Conservation (phyloP, 2,113 vertebrate species). For the Coptodon bakossiorum region DNA sequence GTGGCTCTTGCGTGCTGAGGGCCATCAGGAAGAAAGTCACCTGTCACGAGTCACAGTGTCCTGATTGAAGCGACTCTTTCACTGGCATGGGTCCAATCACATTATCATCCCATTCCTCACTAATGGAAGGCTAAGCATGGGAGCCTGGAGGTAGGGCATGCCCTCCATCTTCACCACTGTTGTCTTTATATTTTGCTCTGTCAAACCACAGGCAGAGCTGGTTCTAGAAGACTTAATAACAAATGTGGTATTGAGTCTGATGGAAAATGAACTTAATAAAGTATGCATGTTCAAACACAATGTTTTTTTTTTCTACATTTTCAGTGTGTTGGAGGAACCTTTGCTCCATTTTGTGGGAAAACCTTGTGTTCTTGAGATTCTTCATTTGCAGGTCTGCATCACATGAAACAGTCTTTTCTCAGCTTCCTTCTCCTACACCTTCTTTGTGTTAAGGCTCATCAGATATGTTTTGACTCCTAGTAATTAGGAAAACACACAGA, state of each 20-base stretch:
- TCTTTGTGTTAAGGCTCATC: constrained; percentile 85
- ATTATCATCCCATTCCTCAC: constrained; percentile 72
- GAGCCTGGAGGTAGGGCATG: constrained; percentile 74
- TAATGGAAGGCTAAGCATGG: constrained; percentile 67
- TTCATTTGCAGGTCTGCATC: constrained; percentile 90
- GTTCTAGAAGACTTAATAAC: constrained; percentile 56
- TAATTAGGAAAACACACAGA: not conserved
- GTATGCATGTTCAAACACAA: not conserved
- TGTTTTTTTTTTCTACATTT: not conserved
- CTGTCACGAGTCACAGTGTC: constrained; percentile 76
- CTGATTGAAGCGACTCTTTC: constrained; percentile 60
- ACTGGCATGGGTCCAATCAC: constrained; percentile 88
- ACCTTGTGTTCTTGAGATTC: constrained; percentile 59
- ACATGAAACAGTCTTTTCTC: constrained; percentile 88
- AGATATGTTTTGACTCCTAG: constrained; percentile 88
- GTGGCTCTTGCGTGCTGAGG: too few species aligned
- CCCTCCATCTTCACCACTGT: constrained; percentile 60
- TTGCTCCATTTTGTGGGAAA: constrained; percentile 82
- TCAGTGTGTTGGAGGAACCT: constrained; percentile 83
- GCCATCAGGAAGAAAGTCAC: too few species aligned
- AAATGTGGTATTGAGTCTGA: not conserved
- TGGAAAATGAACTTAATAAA: not conserved
- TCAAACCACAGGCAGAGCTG: constrained; percentile 89
- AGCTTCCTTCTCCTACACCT: constrained; percentile 82
- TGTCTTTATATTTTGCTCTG: constrained; percentile 46